Evolutionary conservation across 2,797 vertebrate species (phyloP).

Genomic region (Discoglossus pictus): DNA sequence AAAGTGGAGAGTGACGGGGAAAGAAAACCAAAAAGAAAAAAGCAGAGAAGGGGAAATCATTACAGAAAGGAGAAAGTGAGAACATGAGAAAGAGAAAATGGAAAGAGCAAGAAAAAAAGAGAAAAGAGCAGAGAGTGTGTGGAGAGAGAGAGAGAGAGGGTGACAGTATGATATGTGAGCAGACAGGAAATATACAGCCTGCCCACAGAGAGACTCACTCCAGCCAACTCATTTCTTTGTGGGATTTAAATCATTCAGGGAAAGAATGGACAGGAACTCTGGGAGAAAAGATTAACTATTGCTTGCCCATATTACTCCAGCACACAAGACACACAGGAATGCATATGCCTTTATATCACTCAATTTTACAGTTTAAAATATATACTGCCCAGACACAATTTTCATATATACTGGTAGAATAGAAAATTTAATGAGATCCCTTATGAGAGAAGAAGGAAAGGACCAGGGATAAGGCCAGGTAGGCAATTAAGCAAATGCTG

Average conservation of each 20-base stretch:
- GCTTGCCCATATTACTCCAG: background rate
- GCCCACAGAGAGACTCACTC: background rate
- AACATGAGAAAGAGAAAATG: background rate
- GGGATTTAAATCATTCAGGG: constrained; percentile 10
- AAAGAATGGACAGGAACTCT: background rate
- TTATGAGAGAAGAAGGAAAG: no score
- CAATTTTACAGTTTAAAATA: no score
- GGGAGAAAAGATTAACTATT: background rate
- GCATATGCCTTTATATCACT: no score
- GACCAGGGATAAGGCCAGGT: no score
- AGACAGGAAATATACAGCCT: constrained; percentile 8
- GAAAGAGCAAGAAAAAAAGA: background rate
- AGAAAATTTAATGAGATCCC: no score
- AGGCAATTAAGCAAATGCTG: no score
- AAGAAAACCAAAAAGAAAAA: no score
- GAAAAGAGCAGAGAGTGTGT: background rate
- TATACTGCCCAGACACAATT: no score
- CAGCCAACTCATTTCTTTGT: constrained; percentile 11
- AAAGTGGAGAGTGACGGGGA: no score
- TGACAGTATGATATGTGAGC: background rate
- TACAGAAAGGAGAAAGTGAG: background rate
- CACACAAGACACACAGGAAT: no score
- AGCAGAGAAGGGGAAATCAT: no score
- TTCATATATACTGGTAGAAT: no score
- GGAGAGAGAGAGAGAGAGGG: background rate